A percentile compares a stretch with the other conserved stretches of the same genome.
phyloP scores from a whole-genome alignment of 2,113 vertebrate species.

The Oreochromis niloticus region DNA sequence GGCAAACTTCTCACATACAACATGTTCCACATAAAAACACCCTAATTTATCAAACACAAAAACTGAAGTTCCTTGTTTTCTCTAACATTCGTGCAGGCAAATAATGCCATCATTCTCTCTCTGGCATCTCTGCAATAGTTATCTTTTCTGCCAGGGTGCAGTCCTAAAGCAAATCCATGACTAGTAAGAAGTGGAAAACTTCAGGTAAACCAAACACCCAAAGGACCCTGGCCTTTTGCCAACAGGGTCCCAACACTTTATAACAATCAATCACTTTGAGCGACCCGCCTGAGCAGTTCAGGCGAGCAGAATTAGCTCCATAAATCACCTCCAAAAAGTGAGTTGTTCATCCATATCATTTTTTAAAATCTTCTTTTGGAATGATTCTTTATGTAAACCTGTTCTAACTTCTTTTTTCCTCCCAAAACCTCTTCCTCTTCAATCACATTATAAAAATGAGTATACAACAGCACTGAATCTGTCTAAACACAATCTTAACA shows the following conservation, averaged over 20 bases:
- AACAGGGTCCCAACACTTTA: neutral
- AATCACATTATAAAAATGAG: neutral
- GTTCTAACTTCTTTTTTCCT: neutral
- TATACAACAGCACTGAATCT: neutral
- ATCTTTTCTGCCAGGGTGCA: neutral
- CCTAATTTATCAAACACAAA: neutral
- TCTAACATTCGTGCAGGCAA: neutral
- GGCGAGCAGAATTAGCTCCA: constrained; percentile 2
- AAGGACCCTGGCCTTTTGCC: constrained; percentile 33
- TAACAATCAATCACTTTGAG: constrained; percentile 45
- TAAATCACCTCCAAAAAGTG: constrained; percentile 32
- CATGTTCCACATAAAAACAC: neutral
- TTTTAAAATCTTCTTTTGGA: neutral
- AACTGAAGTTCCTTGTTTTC: neutral
- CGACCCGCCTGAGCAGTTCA: constrained; percentile 16
- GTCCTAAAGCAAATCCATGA: neutral
- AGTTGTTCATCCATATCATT: neutral
- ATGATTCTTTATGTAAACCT: neutral
- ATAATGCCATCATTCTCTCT: neutral
- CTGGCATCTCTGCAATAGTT: neutral
- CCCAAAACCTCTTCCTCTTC: neutral
- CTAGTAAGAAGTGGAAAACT: constrained; percentile 11
- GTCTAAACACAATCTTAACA: neutral
- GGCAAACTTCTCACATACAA: neutral
- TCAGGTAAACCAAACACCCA: neutral